A percentile compares a stretch with the other conserved stretches of the same genome.
These are phyloP conservation scores for Apostichopus parvimensis DNA, from an alignment of 35 echinoderm and acorn worm species.

Conservation along the genomic window DNA sequence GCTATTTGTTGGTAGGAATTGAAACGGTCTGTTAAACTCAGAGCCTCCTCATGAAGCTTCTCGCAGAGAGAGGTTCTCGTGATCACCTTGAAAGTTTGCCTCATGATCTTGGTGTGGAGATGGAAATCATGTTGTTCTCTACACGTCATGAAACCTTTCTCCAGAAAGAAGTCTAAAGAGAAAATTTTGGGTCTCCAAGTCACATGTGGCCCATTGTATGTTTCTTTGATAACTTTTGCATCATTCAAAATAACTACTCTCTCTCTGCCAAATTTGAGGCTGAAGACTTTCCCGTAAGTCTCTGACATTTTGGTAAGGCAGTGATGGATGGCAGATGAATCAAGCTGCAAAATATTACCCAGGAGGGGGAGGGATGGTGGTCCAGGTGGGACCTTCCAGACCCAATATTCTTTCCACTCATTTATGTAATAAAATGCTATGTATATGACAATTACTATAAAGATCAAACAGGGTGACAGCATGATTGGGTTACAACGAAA, in stretches of 20 bases:
- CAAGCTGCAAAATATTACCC: slow-evolving; percentile 83
- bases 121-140: slow-evolving; percentile 76
- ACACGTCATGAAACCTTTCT: slow-evolving; percentile 95
- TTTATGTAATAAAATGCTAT: slow-evolving; percentile 73
- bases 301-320: slow-evolving; percentile 72
- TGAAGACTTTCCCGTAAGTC: slow-evolving; percentile 84
- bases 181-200: slow-evolving; percentile 87
- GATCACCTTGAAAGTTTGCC: slow-evolving; percentile 84
- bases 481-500: slow-evolving; percentile 21
- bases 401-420: slow-evolving; percentile 69
- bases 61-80: slow-evolving; percentile 75
- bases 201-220: slow-evolving; percentile 89
- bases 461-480: slow-evolving; percentile 50
- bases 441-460: slow-evolving; percentile 54
- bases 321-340: slow-evolving; percentile 69
- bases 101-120: slow-evolving; percentile 93
- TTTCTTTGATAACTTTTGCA: slow-evolving; percentile 70
- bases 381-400: slow-evolving; percentile 74
- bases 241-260: slow-evolving; percentile 91
- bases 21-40: slow-evolving; percentile 75
- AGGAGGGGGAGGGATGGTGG: slow-evolving; percentile 85
- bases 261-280: slow-evolving; percentile 81
- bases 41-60: slow-evolving; percentile 81
- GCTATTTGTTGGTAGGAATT: slow-evolving; percentile 62
- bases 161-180: slow-evolving; percentile 92